phyloP scores from a whole-genome alignment of 2,888 invertebrate genomes.

The Lasius fuliginosus region DNA sequence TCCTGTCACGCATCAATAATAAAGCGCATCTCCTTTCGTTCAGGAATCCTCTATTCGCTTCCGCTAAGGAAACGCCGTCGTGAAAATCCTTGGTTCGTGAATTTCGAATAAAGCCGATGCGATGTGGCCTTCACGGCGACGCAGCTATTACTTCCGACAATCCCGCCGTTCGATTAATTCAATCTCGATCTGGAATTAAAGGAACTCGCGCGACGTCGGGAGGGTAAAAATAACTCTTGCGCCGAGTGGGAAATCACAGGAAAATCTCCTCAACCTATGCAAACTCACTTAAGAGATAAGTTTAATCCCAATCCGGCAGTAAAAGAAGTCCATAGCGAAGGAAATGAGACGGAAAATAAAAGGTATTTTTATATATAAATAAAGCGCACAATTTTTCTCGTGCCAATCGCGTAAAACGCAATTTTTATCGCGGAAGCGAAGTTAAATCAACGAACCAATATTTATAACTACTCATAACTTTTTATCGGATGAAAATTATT shows the following conservation, averaged over 20 bases:
- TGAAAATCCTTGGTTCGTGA: constrained; percentile 51
- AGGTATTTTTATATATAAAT: neutral
- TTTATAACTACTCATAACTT: neutral
- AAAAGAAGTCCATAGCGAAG: neutral
- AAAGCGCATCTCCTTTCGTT: constrained; percentile 43
- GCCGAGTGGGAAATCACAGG: constrained; percentile 48
- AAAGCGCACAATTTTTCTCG: neutral
- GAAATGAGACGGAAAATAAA: neutral
- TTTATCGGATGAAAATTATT: neutral
- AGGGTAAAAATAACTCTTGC: constrained; percentile 46
- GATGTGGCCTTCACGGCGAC: constrained; percentile 29
- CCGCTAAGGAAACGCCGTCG: constrained; percentile 31
- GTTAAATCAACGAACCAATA: neutral
- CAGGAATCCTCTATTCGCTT: constrained; percentile 57
- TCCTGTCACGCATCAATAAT: constrained; percentile 41
- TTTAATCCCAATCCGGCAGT: constrained; percentile 24
- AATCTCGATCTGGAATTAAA: constrained; percentile 61
- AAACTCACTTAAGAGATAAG: constrained; percentile 45
- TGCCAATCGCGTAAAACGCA: neutral
- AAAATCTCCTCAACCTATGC: constrained; percentile 34
- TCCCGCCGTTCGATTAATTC: constrained; percentile 67
- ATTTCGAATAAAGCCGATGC: constrained; percentile 37
- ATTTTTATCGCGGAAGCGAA: neutral
- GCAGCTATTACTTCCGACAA: constrained; percentile 66
- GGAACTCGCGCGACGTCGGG: constrained; percentile 37